phyloP scores from a whole-genome alignment of 2,888 invertebrate species.

The Thymelicus lineola region DNA sequence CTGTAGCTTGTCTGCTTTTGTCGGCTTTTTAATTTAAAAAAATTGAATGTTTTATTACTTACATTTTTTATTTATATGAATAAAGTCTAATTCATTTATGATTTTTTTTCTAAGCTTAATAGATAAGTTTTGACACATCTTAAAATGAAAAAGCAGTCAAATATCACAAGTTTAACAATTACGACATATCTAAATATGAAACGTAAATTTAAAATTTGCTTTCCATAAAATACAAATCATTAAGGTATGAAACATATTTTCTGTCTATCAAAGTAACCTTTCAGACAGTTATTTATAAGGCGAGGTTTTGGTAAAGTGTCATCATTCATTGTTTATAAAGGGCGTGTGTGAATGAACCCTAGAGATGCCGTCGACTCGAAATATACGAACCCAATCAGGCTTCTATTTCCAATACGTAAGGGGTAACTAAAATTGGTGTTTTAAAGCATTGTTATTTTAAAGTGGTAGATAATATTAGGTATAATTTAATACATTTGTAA shows the following conservation, averaged over 20 bases:
- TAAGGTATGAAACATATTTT: conserved; percentile 18
- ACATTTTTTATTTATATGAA: too few species aligned
- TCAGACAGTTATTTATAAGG: conserved; percentile 38
- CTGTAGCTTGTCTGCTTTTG: too few species aligned
- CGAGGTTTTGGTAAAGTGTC: conserved; percentile 39
- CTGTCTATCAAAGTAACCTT: conserved; percentile 38
- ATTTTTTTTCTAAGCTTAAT: too few species aligned
- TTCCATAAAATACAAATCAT: neutral
- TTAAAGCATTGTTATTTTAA: neutral
- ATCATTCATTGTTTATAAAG: conserved; percentile 46
- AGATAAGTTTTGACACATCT: too few species aligned
- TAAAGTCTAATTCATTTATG: too few species aligned
- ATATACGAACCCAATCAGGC: conserved; percentile 33
- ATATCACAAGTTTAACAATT: too few species aligned
- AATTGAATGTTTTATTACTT: too few species aligned
- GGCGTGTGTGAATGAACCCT: conserved; percentile 44
- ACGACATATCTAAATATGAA: neutral
- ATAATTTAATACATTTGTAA: too few species aligned
- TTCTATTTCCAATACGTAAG: conserved; percentile 36
- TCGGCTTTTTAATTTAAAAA: too few species aligned
- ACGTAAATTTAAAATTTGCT: neutral
- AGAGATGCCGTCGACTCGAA: conserved; percentile 15
- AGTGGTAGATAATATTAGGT: neutral
- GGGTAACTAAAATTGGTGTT: conserved; percentile 17
- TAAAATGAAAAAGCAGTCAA: too few species aligned